Conservation (phyloP, 2,888 invertebrate genomes). For the Chydorus sphaericus region DNA sequence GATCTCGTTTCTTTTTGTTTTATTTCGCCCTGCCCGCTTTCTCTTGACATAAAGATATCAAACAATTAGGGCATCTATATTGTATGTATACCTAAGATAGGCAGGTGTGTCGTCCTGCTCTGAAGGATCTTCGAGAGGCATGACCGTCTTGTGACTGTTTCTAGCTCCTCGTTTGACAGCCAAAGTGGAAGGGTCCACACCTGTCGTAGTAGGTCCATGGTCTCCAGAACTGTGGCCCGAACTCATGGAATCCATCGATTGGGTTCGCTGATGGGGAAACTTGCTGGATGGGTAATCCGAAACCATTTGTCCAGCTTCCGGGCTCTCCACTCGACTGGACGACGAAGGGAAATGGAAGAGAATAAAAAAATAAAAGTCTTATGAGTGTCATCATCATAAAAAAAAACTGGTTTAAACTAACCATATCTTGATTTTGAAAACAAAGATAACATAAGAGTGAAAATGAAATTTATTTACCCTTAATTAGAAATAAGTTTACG, state of each 20-base stretch:
- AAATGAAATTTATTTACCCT: too few relatives aligned
- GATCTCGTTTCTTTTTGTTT: too few relatives aligned
- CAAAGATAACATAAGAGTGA: too few relatives aligned
- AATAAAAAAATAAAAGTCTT: too few relatives aligned
- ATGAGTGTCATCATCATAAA: too few relatives aligned
- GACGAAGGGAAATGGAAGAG: too few relatives aligned
- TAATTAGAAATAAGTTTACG: too few relatives aligned
- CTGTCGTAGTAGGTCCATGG: background rate
- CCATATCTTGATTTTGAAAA: too few relatives aligned
- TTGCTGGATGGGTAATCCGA: conserved; percentile 13
- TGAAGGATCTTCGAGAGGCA: conserved; percentile 25
- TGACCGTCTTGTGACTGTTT: conserved; percentile 22
- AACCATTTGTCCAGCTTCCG: conserved; percentile 20
- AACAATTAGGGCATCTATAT: background rate
- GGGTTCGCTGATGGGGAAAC: conserved; percentile 22
- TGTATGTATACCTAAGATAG: conserved; percentile 22
- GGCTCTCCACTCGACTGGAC: conserved; percentile 24
- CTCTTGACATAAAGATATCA: too few relatives aligned
- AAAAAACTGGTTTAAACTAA: too few relatives aligned
- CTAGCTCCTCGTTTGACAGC: conserved; percentile 15
- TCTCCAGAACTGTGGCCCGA: conserved; percentile 24
- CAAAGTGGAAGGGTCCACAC: background rate
- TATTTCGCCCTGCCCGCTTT: too few relatives aligned
- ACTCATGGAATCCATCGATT: conserved; percentile 25
- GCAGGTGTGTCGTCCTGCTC: conserved; percentile 22